A percentile compares a stretch with the other conserved stretches of the same genome.
Conservation (phyloP, 92 coral and sea anemone species). For the Parazoanthus darwini region DNA sequence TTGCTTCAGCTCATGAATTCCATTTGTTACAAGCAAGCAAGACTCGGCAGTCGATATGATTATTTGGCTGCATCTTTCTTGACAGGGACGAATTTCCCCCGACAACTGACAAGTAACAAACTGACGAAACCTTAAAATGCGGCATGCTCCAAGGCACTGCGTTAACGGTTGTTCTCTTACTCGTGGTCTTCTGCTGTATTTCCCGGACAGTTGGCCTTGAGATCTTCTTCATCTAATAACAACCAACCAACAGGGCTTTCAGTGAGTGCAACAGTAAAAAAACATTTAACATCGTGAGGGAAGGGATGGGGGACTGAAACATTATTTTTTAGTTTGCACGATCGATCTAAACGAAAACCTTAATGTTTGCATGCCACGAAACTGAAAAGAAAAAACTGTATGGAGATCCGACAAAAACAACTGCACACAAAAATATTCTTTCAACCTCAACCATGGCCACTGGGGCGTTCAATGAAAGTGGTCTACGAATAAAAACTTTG, state of each 20-base stretch:
- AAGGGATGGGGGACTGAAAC: no score
- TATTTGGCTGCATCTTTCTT: background rate
- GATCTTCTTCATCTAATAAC: constrained; percentile 76
- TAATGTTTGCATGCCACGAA: no score
- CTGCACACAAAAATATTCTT: no score
- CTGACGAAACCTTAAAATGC: background rate
- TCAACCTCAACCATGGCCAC: no score
- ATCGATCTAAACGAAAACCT: no score
- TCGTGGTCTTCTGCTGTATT: constrained; percentile 89
- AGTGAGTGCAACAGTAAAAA: background rate
- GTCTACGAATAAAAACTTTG: no score
- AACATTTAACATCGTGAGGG: background rate
- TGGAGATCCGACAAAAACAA: no score
- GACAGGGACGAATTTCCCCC: no score
- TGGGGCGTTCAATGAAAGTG: no score
- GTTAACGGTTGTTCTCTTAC: constrained; percentile 18
- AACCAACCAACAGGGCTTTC: constrained; percentile 14
- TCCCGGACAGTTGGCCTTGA: constrained; percentile 86
- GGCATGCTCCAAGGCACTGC: background rate
- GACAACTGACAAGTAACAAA: no score
- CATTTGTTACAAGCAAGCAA: background rate
- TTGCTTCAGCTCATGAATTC: background rate
- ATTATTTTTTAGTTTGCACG: background rate
- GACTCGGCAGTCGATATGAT: background rate
- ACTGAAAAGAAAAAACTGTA: no score